These are phyloP conservation scores for Plutomurus gul DNA, from an alignment of 1,140 invertebrate species.

Conservation along the genomic window DNA sequence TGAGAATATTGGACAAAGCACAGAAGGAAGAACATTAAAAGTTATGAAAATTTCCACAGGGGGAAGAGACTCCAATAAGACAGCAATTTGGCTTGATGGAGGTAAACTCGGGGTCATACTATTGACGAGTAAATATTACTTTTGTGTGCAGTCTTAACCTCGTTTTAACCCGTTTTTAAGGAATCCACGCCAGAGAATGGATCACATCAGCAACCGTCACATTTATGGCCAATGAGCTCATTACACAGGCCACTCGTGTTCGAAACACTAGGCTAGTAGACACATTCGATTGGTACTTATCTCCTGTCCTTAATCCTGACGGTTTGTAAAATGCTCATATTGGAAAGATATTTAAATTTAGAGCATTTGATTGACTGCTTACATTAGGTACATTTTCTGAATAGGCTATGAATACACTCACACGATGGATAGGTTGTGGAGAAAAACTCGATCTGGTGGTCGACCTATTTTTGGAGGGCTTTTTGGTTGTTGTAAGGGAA, in stretches of 20 bases:
- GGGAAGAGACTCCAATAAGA: background rate
- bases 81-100: conserved; percentile 54
- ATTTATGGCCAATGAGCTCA: conserved; percentile 51
- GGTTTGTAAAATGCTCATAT: background rate
- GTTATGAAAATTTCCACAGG: conserved; percentile 51
- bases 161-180: background rate
- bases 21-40: conserved; percentile 48
- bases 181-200: conserved; percentile 47
- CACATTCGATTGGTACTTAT: conserved; percentile 50
- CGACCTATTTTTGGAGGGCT: conserved; percentile 52
- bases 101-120: conserved; percentile 4
- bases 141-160: background rate
- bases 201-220: conserved; percentile 49
- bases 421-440: conserved; percentile 65
- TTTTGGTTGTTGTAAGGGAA: conserved; percentile 66
- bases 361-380: background rate
- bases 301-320: conserved; percentile 45
- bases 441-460: conserved; percentile 67
- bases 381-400: too few species aligned
- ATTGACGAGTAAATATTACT: background rate
- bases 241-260: conserved; percentile 36
- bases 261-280: conserved; percentile 38
- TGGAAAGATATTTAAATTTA: background rate
- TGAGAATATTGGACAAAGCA: conserved; percentile 39
- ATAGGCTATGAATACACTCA: conserved; percentile 50